These are phyloP conservation scores for Callimico goeldii DNA, from an alignment of 2,797 vertebrate genomes.

Conservation along the genomic window DNA sequence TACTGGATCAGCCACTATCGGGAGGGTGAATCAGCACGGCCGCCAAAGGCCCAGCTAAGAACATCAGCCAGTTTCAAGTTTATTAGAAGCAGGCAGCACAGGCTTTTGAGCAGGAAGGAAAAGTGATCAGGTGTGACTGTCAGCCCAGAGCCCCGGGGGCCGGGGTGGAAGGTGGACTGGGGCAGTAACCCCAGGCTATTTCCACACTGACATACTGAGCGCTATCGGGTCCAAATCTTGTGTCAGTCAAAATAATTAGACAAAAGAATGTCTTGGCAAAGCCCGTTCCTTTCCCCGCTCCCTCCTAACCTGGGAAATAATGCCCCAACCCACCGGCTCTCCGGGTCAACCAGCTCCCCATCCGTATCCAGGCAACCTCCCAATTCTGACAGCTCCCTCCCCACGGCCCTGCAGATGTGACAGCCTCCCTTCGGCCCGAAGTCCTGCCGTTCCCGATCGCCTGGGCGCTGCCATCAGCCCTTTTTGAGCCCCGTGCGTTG, in stretches of 20 bases:
- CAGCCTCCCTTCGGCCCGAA: not conserved
- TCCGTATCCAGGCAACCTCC: not conserved
- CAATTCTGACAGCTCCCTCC: not conserved
- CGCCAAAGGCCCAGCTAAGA: rapidly evolving
- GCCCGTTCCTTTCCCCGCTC: rapidly evolving
- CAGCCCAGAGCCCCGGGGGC: rapidly evolving
- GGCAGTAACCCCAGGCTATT: not conserved
- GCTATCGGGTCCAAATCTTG: not conserved
- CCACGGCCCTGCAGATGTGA: rapidly evolving
- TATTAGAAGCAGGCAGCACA: not conserved
- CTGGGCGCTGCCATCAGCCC: not conserved
- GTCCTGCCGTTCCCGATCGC: not conserved
- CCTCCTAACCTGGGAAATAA: not conserved
- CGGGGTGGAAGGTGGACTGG: not conserved
- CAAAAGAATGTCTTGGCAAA: not conserved
- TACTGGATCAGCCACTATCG: no score
- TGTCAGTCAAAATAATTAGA: not conserved
- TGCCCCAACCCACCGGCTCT: not conserved
- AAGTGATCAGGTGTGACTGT: not conserved
- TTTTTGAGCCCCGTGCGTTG: rapidly evolving
- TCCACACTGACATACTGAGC: rapidly evolving
- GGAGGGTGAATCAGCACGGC: rapidly evolving
- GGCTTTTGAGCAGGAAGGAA: rapidly evolving
- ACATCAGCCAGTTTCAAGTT: not conserved
- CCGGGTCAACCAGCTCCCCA: not conserved